Evolutionary conservation across 2,888 invertebrate genomes (phyloP).

Genomic region (Latrodectus elegans): DNA sequence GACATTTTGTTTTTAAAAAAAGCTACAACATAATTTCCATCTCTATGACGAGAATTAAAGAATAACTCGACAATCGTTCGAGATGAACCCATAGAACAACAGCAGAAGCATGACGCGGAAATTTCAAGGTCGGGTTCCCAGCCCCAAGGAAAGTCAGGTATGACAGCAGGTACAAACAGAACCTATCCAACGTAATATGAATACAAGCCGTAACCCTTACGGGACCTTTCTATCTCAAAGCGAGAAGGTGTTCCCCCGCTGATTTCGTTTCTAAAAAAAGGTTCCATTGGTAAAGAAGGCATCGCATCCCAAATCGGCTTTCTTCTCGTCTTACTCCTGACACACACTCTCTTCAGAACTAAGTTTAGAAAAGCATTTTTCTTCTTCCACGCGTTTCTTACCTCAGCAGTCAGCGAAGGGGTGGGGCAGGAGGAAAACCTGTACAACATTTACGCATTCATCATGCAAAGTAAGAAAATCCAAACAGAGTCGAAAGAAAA

Average conservation of each 20-base stretch:
- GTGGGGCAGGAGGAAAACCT: too few relatives aligned
- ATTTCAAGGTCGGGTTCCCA: slow-evolving; percentile 29
- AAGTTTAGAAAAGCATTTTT: slow-evolving; percentile 28
- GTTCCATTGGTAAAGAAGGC: slow-evolving; percentile 18
- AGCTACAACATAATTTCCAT: too few relatives aligned
- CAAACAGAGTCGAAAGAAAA: too few relatives aligned
- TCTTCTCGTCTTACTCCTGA: slow-evolving; percentile 51
- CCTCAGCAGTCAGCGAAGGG: neutral
- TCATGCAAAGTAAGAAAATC: too few relatives aligned
- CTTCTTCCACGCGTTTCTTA: slow-evolving; percentile 1
- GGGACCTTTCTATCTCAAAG: slow-evolving; percentile 14
- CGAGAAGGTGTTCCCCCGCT: slow-evolving; percentile 51
- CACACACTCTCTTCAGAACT: slow-evolving; percentile 19
- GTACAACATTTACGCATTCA: too few relatives aligned
- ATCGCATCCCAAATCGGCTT: slow-evolving; percentile 56
- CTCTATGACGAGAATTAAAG: too few relatives aligned
- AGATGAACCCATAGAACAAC: neutral
- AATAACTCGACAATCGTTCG: too few relatives aligned
- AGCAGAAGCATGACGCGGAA: neutral
- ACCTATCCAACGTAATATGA: neutral
- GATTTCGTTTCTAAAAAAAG: slow-evolving; percentile 41
- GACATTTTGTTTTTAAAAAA: too few relatives aligned
- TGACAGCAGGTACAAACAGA: neutral
- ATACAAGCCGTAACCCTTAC: slow-evolving; percentile 40
- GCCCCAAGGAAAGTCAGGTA: neutral